Base-by-base conservation (phyloP, 2,113 vertebrate species). In the Macroglossus sobrinus region DNA sequence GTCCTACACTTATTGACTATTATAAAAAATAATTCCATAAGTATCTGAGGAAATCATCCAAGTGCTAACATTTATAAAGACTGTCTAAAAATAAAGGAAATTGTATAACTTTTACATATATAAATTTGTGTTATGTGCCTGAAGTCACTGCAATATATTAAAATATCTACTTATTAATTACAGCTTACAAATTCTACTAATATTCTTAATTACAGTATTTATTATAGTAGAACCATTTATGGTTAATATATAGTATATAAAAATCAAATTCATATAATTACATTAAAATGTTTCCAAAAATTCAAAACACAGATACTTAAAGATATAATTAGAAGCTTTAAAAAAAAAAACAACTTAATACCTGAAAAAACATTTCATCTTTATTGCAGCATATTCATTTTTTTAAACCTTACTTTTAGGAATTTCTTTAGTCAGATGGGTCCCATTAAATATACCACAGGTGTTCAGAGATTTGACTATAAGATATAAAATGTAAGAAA, bases 381-480 rank as follows among this genome's bases (percentile, higher is more conserved):
- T 93, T 28, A 92, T 55, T 93, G 13, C 28, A 76, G 19, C 2
- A 92, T 90, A 76, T 88, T 91, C 74, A 94, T 74, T 87, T 85
- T 92, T 91, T 94, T 68, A 40, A 85, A 81, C 50, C 55, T 93
- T 47, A 94, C 47, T 96, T 95, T 94, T 95, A 96, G 85, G 33
- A 63, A 1, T 1, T 91, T 90, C 43, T 82, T 0, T 90, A 81
- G 45, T 91, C 66, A 95, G 18, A 72, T 80, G 61, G 28, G 88
- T 80, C 16, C 68, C 19, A 91, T 95, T 97, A 94, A 95, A 89
- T 69, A 81, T 74, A 72, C 2, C 76, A 19, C 93, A 94, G 63
- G 88, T 95, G 78, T 96, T 95, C 68, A 88, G 68, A 94, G 87
- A 93, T 74, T 95, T 94, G 80, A n/a, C 45, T 88, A 92, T 90